phyloP scores from a whole-genome alignment of 2,888 invertebrate genomes.

The Calameuta idolon region DNA sequence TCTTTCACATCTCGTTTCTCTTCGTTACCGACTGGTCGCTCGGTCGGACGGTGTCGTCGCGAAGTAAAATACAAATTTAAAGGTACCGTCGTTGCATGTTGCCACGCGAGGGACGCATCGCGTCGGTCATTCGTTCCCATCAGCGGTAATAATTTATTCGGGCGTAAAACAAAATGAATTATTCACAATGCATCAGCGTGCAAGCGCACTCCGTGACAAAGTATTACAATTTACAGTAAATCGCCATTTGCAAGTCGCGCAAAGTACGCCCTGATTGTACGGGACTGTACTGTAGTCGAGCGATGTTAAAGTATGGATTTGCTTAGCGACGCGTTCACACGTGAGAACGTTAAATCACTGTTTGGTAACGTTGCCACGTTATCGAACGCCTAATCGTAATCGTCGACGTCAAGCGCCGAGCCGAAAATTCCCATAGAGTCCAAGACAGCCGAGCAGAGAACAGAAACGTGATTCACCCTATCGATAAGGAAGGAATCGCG shows the following conservation, averaged over 20 bases:
- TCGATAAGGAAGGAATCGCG: not conserved
- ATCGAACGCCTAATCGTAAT: not conserved
- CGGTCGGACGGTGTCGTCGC: not conserved
- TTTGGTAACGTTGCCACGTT: not conserved
- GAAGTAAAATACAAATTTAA: not conserved
- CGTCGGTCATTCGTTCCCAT: not conserved
- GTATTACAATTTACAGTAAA: conserved; percentile 40
- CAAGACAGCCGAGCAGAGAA: not conserved
- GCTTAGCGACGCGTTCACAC: not conserved
- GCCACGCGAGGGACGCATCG: not conserved
- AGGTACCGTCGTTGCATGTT: not conserved
- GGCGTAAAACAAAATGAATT: conserved; percentile 42
- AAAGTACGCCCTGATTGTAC: conserved; percentile 8
- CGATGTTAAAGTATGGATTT: not conserved
- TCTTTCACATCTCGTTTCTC: not conserved
- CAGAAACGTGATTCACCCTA: no score
- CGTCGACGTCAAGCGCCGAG: not conserved
- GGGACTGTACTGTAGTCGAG: not conserved
- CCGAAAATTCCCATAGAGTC: not conserved
- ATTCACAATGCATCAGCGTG: conserved; percentile 36
- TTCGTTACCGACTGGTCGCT: not conserved
- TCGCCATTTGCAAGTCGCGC: conserved; percentile 41
- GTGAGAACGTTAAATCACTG: not conserved
- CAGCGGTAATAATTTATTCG: conserved; percentile 35
- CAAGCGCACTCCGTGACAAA: conserved; percentile 37